Evolutionary conservation across 2,797 vertebrate genomes (phyloP).

Genomic region (Coccyzus lansbergi): DNA sequence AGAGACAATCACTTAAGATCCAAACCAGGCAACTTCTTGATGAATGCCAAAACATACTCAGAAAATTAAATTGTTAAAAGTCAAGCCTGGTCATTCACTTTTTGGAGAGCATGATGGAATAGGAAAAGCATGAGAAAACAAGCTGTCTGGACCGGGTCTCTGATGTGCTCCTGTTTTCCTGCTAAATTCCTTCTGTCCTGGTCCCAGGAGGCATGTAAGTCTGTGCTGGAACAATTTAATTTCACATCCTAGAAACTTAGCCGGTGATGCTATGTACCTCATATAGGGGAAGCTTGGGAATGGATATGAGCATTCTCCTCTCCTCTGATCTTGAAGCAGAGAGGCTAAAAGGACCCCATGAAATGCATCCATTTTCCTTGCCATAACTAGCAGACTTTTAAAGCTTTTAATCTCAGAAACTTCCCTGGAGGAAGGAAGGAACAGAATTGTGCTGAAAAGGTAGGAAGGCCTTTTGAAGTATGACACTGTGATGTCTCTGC

Average conservation of each 20-base stretch:
- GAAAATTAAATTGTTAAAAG: constrained; percentile 43
- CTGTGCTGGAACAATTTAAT: not conserved
- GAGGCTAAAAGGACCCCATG: not conserved
- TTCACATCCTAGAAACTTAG: not conserved
- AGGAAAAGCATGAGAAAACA: not conserved
- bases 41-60: constrained; percentile 15
- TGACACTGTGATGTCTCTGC: not conserved
- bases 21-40: not conserved
- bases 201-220: accelerated
- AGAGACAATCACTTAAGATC: not conserved
- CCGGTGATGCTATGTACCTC: not conserved
- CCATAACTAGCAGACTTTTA: not conserved
- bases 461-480: not conserved
- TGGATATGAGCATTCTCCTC: not conserved
- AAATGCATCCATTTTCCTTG: not conserved
- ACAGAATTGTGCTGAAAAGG: not conserved
- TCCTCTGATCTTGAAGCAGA: not conserved
- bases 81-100: not conserved
- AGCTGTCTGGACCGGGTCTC: not conserved
- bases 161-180: accelerated
- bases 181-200: not conserved
- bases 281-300: not conserved
- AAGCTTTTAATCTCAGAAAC: not conserved
- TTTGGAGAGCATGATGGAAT: not conserved
- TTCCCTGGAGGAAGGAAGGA: not conserved